Conservation (phyloP, 2,113 vertebrate species). For the Nothocercus julius region DNA sequence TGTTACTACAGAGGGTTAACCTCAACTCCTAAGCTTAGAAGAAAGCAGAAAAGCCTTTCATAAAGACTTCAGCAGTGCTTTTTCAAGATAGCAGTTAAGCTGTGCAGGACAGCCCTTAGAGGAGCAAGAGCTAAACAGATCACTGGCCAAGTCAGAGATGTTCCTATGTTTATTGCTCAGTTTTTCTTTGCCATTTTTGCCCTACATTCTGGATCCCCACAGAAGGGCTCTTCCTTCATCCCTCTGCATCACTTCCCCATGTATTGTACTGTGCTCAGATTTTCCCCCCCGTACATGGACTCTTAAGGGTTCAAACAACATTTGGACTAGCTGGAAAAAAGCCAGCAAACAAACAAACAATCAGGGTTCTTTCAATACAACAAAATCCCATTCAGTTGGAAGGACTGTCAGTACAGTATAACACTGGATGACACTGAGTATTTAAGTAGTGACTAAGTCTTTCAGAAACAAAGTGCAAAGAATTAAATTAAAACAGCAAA, state of each 20-base stretch:
- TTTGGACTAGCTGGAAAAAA: background rate
- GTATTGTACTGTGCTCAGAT: background rate
- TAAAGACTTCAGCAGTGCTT: background rate
- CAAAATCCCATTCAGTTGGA: background rate
- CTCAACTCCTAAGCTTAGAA: background rate
- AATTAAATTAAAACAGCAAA: background rate
- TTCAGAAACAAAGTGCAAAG: background rate
- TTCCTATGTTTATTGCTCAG: rapidly evolving
- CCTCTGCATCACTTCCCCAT: background rate
- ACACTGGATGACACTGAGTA: background rate
- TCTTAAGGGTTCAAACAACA: background rate
- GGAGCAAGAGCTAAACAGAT: background rate
- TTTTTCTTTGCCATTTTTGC: background rate
- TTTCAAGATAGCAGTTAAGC: background rate
- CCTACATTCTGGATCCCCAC: background rate
- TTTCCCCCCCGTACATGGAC: background rate
- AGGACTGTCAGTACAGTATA: background rate
- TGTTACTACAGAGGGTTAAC: background rate
- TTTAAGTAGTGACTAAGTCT: background rate
- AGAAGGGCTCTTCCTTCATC: background rate
- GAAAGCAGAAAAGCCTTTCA: background rate
- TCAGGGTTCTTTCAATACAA: background rate
- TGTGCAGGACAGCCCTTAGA: background rate
- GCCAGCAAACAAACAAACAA: background rate
- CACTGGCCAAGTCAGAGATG: background rate